Conservation (phyloP, 2,888 invertebrate genomes). For the Lumbricus terrestris region DNA sequence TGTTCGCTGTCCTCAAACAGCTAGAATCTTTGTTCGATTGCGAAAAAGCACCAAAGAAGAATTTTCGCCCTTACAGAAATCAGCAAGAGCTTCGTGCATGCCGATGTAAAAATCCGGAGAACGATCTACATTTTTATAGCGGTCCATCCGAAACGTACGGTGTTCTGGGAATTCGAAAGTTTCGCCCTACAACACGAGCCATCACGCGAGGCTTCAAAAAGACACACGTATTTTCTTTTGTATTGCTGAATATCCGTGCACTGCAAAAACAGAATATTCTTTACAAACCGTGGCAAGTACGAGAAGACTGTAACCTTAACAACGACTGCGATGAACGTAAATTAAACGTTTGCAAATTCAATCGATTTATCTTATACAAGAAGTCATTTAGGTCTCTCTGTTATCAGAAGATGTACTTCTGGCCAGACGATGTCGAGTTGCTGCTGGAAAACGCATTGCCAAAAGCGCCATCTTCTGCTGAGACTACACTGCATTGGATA, state of each 20-base stretch:
- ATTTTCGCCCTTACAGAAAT: not conserved
- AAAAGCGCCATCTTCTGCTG: not conserved
- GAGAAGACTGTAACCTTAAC: slow-evolving; percentile 27
- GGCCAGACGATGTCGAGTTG: not conserved
- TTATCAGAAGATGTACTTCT: slow-evolving; percentile 6
- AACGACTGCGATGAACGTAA: slow-evolving; percentile 20
- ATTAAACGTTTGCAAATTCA: slow-evolving; percentile 28
- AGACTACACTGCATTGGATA: not conserved
- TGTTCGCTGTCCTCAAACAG: not conserved
- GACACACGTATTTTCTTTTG: slow-evolving; percentile 23
- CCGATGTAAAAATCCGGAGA: not conserved
- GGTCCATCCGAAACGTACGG: slow-evolving; percentile 14
- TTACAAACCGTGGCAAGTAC: slow-evolving; percentile 25
- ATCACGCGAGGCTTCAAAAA: slow-evolving; percentile 22
- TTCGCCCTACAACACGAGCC: not conserved
- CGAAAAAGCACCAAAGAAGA: not conserved
- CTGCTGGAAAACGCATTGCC: not conserved
- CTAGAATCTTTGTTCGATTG: slow-evolving; percentile 21
- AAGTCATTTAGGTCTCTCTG: not conserved
- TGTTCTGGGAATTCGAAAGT: slow-evolving; percentile 14
- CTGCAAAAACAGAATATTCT: slow-evolving; percentile 3
- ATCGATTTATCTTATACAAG: slow-evolving; percentile 20
- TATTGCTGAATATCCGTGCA: slow-evolving; percentile 22
- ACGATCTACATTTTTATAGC: not conserved
- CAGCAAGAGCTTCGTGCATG: not conserved